phyloP scores from a whole-genome alignment of 1,140 invertebrate species.

The Phocides pigmalion region DNA sequence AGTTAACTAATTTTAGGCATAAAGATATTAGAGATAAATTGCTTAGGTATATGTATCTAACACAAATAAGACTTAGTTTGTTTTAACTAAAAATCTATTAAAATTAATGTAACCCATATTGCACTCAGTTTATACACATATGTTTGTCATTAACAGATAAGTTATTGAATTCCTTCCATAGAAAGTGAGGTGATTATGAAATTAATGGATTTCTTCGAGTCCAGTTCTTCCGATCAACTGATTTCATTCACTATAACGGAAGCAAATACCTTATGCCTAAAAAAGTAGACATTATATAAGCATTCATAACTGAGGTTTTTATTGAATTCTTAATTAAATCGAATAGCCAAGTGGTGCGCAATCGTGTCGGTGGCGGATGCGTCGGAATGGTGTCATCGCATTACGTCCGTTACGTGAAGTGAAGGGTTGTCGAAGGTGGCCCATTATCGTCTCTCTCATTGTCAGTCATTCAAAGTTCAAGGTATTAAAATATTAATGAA shows the following conservation, averaged over 20 bases:
- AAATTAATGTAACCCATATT: no score
- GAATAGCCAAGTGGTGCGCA: constrained; percentile 17
- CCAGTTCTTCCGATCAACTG: constrained; percentile 1
- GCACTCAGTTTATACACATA: not conserved
- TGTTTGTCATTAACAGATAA: not conserved
- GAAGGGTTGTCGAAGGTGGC: constrained; percentile 59
- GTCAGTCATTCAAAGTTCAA: constrained; percentile 60
- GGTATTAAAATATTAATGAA: constrained; percentile 38
- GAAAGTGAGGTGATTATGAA: not conserved
- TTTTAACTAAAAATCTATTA: no score
- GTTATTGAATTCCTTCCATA: not conserved
- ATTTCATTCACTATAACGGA: constrained; percentile 2
- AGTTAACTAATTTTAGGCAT: no score
- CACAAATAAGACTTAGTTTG: no score
- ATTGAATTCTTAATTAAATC: constrained; percentile 17
- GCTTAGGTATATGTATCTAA: no score
- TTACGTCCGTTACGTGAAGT: constrained; percentile 41
- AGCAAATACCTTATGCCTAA: not conserved
- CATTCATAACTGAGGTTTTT: constrained; percentile 8
- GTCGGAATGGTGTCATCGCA: constrained; percentile 55
- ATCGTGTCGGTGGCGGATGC: constrained; percentile 21
- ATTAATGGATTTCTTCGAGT: constrained; percentile 3
- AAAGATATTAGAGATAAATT: no score
- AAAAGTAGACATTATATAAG: constrained; percentile 2
- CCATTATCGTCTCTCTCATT: constrained; percentile 61